Base-by-base conservation (phyloP, 2,797 vertebrate species). In the Gephyroberyx darwinii region DNA sequence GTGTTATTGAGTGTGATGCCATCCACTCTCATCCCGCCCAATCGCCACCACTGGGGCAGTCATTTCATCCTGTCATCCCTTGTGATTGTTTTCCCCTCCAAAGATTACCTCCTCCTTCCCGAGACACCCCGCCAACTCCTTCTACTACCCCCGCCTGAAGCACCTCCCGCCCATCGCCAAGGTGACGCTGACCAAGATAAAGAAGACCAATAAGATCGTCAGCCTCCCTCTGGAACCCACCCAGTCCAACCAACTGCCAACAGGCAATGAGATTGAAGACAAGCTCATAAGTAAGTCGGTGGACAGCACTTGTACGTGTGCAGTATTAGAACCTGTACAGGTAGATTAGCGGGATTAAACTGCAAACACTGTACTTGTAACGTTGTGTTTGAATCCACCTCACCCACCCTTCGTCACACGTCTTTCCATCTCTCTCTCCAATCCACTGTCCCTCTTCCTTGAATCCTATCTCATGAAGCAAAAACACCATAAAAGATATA, bases 91-190 rank as follows among this genome's bases (percentile, higher is more conserved):
- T 80, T 78, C 45, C 52, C 22, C 58, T 74, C 50, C 30, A 59
- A 73, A 99, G 98, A 99, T 99, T 70, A 99, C 97, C 0, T 95
- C 96, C 13, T 96, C 96, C 4, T 95, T 92, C 45, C 98, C 98
- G 8, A 97, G 92, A 59, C 98, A 99, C 77, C 98, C 98, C 0
- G 97, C 96, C 67, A 99, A 97, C 83, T 99, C 98, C 12, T 99
- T 99, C 91, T 99, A 92, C 88, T 99, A 99, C 80, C 98, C 97
- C 1, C 93, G 96, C 82, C 92, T 99, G 79, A 98, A 96, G 91
- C 93, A 93, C 75, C 93, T 99, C 50, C 98, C 97, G 6, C 95
- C 98, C 50, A 97, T 99, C 0, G 97, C 96, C 88, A 96, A 94
- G 77, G 93, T 97, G 26, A 95, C 77, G 8, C 86, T 99, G 75